Evolutionary conservation across 2,888 invertebrate genomes (phyloP), one percentile per base, ranked within the genome.

Genomic region (Fragum fragum): DNA sequence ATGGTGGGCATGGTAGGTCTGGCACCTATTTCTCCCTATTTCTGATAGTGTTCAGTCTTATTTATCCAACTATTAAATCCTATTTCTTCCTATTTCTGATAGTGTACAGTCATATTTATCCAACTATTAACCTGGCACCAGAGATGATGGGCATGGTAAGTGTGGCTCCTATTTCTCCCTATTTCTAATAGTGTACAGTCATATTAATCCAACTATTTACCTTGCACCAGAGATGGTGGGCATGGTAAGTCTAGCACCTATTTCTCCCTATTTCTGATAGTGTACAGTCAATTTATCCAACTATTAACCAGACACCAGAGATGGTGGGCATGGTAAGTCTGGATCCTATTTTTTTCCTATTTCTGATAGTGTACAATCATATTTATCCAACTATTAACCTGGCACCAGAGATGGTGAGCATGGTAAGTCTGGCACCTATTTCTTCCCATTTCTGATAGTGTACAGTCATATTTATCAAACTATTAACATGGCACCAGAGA

Each of bases 131-230:
- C n/a, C n/a, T n/a, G n/a, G n/a, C n/a, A n/a, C n/a, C n/a, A n/a
- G n/a, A n/a, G n/a, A n/a, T n/a, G n/a, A n/a, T n/a, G 47, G n/a
- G n/a, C n/a, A n/a, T n/a, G n/a, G n/a, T n/a, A n/a, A n/a, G 98
- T n/a, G 86, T 99, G 99, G 99, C 97, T 99, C 95, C 87, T 97
- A 74, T n/a, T n/a, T n/a, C n/a, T n/a, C n/a, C n/a, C n/a, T n/a
- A n/a, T 99, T 99, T 95, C 96, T 99, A 86, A 95, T 97, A 28
- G 95, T 97, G 73, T 99, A 99, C 96, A 95, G 95, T 74, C 94
- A 95, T 89, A 93, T 95, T 39, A 96, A 95, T 94, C 95, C 95
- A n/a, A 84, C 92, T 29, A 88, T 98, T 73, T 96, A 97, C 80
- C 96, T 99, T 89, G 99, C 98, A 78, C 97, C 98, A 63, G 98